Conservation (phyloP, 1,140 invertebrate genomes). For the Diprion similis region DNA sequence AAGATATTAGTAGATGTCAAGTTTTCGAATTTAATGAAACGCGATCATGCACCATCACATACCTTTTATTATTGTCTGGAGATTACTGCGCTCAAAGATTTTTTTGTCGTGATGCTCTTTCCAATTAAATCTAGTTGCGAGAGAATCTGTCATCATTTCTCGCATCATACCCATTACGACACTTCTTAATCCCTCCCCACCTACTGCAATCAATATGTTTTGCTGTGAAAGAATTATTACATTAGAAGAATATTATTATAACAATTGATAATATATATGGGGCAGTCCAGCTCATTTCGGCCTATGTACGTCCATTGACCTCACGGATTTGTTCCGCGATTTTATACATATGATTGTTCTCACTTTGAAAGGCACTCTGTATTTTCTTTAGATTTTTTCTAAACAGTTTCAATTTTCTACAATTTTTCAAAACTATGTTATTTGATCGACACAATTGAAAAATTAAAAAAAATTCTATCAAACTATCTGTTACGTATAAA, state of each 20-base stretch:
- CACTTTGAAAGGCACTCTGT: no score
- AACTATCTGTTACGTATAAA: no score
- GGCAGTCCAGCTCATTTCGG: no score
- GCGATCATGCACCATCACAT: neutral
- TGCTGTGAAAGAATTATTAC: neutral
- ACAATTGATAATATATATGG: neutral
- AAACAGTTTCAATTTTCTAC: no score
- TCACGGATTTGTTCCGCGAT: no score
- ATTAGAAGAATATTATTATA: neutral
- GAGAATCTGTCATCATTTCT: slow-evolving; percentile 3
- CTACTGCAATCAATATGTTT: neutral
- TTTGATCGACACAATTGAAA: no score
- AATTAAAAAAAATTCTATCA: no score
- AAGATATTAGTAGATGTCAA: neutral
- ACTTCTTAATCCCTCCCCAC: neutral
- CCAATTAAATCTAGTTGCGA: slow-evolving; percentile 1
- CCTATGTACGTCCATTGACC: no score
- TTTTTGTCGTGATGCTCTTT: neutral
- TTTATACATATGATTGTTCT: no score
- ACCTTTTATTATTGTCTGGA: neutral
- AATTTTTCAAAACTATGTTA: no score
- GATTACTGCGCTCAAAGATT: neutral
- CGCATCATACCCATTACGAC: neutral
- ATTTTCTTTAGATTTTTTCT: no score
- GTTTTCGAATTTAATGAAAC: neutral